A percentile compares a stretch with the other conserved stretches of the same genome.
Evolutionary conservation across 2,113 vertebrate genomes (phyloP).

Genomic region (Montifringilla adamsi): DNA sequence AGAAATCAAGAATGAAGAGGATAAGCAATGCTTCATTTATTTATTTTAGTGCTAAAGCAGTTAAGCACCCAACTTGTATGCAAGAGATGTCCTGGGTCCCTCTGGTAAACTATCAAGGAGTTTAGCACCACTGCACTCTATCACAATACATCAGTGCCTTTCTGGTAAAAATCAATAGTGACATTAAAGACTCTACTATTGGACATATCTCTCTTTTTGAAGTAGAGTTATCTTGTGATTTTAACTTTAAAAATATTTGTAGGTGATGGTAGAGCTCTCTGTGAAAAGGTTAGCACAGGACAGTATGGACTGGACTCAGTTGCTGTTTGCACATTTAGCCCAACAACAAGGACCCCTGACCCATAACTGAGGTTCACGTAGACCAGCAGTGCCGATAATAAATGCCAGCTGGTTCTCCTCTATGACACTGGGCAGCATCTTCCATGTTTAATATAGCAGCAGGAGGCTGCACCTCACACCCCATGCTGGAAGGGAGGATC

Average conservation of each 20-base stretch:
- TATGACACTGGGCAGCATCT: neutral
- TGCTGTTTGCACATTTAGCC: neutral
- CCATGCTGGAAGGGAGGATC: neutral
- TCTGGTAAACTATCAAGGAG: neutral
- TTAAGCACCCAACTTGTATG: neutral
- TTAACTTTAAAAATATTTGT: neutral
- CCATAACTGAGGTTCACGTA: neutral
- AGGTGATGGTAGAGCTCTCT: neutral
- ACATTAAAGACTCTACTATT: neutral
- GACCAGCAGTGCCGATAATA: neutral
- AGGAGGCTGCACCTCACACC: neutral
- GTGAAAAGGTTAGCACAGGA: neutral
- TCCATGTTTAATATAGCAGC: neutral
- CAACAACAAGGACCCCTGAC: neutral
- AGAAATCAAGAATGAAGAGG: neutral
- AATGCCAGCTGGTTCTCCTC: neutral
- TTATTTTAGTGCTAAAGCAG: neutral
- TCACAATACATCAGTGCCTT: neutral
- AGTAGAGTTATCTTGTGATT: neutral
- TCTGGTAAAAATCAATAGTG: neutral
- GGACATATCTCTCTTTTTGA: neutral
- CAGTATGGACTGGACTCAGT: rapidly evolving
- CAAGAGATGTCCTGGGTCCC: neutral
- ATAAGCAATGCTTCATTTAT: neutral
- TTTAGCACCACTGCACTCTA: neutral